These are phyloP conservation scores for Habroteleia sp. DNA, from an alignment of 2,888 invertebrate species.

Conservation along the genomic window DNA sequence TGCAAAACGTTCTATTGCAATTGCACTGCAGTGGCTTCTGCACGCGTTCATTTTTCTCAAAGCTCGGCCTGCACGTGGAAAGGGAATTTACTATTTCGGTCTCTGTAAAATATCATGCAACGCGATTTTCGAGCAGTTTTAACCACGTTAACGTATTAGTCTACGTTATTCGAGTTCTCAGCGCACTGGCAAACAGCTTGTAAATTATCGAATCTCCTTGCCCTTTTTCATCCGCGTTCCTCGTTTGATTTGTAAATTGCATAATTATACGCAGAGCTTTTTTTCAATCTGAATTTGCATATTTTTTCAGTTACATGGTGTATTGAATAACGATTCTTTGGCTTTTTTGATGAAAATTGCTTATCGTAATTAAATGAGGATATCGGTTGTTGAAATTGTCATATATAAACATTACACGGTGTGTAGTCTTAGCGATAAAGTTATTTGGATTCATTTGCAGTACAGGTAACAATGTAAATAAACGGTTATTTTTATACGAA, in stretches of 20 bases:
- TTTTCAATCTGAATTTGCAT: slow-evolving; percentile 1
- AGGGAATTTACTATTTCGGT: slow-evolving; percentile 61
- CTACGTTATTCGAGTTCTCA: slow-evolving; percentile 40
- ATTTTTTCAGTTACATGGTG: neutral
- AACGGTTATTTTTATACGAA: slow-evolving; percentile 23
- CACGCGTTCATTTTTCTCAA: slow-evolving; percentile 61
- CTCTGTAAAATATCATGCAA: slow-evolving; percentile 61
- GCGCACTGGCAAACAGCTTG: slow-evolving; percentile 53
- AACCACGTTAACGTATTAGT: slow-evolving; percentile 61
- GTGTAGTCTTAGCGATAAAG: slow-evolving; percentile 13
- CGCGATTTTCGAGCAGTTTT: slow-evolving; percentile 61
- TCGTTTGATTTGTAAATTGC: slow-evolving; percentile 41
- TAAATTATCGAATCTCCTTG: slow-evolving; percentile 35
- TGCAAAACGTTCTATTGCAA: slow-evolving; percentile 60
- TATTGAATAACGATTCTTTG: slow-evolving; percentile 20
- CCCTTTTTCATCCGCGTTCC: slow-evolving; percentile 8
- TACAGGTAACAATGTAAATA: slow-evolving; percentile 23
- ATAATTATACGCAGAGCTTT: slow-evolving; percentile 14
- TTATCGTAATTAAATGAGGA: slow-evolving; percentile 38
- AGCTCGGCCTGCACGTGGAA: slow-evolving; percentile 53
- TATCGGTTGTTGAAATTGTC: slow-evolving; percentile 36
- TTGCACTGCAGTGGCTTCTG: slow-evolving; percentile 47
- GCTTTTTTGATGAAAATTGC: slow-evolving; percentile 40
- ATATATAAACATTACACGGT: slow-evolving; percentile 29
- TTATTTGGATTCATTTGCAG: slow-evolving; percentile 49